phyloP scores from a whole-genome alignment of 2,888 invertebrate genomes.

The Augochlorella aurata region DNA sequence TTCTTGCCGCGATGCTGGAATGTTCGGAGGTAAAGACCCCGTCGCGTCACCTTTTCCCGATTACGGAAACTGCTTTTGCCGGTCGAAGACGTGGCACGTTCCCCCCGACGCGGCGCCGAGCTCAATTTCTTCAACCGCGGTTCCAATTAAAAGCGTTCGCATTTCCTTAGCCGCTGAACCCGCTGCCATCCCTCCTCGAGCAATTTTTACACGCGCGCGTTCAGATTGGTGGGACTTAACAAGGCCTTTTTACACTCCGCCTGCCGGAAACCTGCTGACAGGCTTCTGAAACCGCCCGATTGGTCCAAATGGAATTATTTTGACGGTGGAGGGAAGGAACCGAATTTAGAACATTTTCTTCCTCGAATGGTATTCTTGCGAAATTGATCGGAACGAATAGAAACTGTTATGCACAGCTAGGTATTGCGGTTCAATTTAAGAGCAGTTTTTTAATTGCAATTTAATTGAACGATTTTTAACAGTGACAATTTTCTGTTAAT shows the following conservation, averaged over 20 bases:
- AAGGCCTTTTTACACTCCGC: background rate
- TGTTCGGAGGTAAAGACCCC: constrained; percentile 55
- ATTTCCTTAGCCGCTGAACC: background rate
- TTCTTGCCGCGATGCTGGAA: constrained; percentile 42
- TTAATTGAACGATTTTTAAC: too few species aligned
- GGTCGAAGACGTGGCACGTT: constrained; percentile 38
- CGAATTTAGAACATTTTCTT: too few species aligned
- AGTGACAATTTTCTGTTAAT: too few species aligned
- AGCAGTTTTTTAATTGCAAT: too few species aligned
- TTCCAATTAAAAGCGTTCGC: background rate
- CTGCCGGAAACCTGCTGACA: too few species aligned
- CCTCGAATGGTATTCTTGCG: too few species aligned
- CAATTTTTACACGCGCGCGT: background rate
- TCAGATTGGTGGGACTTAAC: background rate
- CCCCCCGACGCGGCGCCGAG: constrained; percentile 1
- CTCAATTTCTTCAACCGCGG: background rate
- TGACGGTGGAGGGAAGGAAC: too few species aligned
- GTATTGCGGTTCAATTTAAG: too few species aligned
- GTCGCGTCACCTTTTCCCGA: constrained; percentile 61
- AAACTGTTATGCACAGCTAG: too few species aligned
- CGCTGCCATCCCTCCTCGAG: background rate
- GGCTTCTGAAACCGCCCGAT: background rate
- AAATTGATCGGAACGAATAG: too few species aligned
- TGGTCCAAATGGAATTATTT: too few species aligned
- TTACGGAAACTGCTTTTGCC: constrained; percentile 55